Evolutionary conservation across 1,140 invertebrate genomes (phyloP).

Genomic region (Linepithema humile): DNA sequence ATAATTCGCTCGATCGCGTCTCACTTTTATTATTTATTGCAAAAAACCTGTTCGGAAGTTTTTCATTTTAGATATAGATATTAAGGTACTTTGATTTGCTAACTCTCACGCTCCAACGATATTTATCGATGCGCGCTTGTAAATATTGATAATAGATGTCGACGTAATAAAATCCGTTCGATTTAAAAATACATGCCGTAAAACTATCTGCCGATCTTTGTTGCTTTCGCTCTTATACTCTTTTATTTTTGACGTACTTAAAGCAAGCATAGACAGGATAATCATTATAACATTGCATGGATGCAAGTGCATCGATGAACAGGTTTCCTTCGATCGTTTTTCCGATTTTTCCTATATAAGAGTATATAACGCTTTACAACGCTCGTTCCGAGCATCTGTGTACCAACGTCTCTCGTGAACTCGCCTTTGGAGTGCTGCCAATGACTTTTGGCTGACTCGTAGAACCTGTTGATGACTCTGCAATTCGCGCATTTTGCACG

Average conservation of each 20-base stretch:
- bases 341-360: constrained; percentile 1
- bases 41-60: not conserved
- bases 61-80: constrained; percentile 23
- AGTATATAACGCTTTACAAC: constrained; percentile 33
- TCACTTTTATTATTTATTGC: not conserved
- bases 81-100: constrained; percentile 6
- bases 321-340: constrained; percentile 26
- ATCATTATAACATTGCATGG: constrained; percentile 35
- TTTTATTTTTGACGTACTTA: not conserved
- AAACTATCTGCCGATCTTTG: not conserved
- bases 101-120: not conserved
- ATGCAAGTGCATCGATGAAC: not conserved
- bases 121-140: constrained; percentile 1
- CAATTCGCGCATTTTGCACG: not conserved
- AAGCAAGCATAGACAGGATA: too few relatives aligned
- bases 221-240: not conserved
- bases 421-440: constrained; percentile 76
- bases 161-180: not conserved
- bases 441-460: constrained; percentile 76
- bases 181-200: not conserved
- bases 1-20: constrained; percentile 13
- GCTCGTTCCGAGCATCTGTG: constrained; percentile 74
- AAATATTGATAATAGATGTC: constrained; percentile 18
- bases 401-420: constrained; percentile 44
- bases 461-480: constrained; percentile 79